Evolutionary conservation across 1,140 invertebrate species (phyloP).

Genomic region (Bombus impatiens): DNA sequence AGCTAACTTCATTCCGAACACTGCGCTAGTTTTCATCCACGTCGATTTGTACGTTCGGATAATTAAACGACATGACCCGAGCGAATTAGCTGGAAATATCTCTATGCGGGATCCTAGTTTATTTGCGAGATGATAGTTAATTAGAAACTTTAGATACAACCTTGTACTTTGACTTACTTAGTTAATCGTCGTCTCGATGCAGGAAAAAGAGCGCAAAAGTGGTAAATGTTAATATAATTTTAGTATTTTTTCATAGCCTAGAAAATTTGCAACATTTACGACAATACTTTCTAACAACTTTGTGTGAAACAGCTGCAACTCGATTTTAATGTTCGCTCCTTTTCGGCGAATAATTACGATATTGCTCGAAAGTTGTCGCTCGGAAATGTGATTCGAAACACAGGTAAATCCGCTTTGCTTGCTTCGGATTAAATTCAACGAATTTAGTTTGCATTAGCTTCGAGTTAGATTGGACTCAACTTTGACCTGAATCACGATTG

Average conservation of each 20-base stretch:
- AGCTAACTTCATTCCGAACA: neutral
- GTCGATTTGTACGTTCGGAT: neutral
- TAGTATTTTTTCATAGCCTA: no score
- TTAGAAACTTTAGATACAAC: neutral
- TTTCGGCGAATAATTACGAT: neutral
- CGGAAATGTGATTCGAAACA: neutral
- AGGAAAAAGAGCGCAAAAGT: no score
- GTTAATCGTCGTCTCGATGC: no score
- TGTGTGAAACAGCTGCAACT: neutral
- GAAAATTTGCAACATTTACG: neutral
- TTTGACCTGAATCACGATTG: neutral
- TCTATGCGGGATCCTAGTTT: neutral
- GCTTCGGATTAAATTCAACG: constrained; percentile 12
- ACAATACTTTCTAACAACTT: neutral
- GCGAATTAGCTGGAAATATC: neutral
- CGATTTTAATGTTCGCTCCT: neutral
- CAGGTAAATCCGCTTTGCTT: neutral
- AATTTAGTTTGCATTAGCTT: constrained; percentile 4
- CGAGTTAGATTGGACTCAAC: neutral
- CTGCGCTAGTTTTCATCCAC: neutral
- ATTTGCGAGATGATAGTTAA: neutral
- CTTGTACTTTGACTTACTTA: no score
- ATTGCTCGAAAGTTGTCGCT: neutral
- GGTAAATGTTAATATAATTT: no score
- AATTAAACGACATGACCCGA: neutral